Base-by-base conservation (phyloP, 2,113 vertebrate genomes). In the Chaetodon trifascialis region DNA sequence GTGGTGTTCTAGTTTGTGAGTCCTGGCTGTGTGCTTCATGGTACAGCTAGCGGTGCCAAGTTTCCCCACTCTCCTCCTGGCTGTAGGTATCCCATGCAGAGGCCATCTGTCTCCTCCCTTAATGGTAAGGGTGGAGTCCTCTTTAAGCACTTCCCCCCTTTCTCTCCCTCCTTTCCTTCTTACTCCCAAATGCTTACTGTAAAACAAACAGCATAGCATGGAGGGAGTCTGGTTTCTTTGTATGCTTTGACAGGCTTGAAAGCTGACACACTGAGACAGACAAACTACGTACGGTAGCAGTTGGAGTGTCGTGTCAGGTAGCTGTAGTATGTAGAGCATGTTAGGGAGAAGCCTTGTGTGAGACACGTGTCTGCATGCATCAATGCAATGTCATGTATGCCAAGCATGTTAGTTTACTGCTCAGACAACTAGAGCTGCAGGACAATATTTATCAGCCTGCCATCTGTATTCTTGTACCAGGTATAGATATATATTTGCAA, bases 11-110 rank as follows among this genome's bases (percentile, higher is more conserved):
- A 84, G 91, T 88, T 91, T 86, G 76, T 3, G 56, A 87, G 88
- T 56, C 71, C 68, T 81, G 86, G 73, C 84, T 90, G 80, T 86
- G 87, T 87, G 85, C 80, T 82, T 85, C 88, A 90, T 68, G 71
- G 75, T 88, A 73, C 64, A 44, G 80, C 67, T 34, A 34, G 19
- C 86, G 62, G 69, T 88, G 92, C 92, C 94, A 93, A 92, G 76
- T 92, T 89, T 90, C 85, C 91, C 79, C 77, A 66, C 83, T 83
- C 84, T 84, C 74, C 83, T 91, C 82, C 86, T 89, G 89, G 86
- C 88, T 92, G 84, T 88, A 90, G 92, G 93, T 91, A 88, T 94
- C 93, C 93, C 91, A 93, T 88, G 90, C 91, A 89, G 94, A 93
- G 86, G 90, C 94, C 94, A 94, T 94, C 94, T 95, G 94, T 95